Percentiles rank a stretch among this genome's conserved stretches.
phyloP scores from a whole-genome alignment of 1,140 invertebrate species.

The Drosophila sturtevanti region DNA sequence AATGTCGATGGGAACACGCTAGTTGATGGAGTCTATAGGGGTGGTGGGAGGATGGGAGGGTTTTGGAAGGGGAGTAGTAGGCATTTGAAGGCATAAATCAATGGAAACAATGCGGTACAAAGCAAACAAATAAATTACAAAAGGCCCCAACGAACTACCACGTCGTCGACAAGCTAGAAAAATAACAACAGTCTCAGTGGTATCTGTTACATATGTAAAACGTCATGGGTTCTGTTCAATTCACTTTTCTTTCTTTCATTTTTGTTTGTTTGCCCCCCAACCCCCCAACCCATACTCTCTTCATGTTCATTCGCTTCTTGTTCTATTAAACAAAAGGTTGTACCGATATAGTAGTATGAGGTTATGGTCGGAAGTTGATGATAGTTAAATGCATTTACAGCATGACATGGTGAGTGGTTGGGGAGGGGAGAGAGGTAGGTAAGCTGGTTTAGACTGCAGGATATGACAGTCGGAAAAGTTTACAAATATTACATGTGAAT shows the following conservation, averaged over 20 bases:
- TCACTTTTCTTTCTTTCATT: constrained; percentile 14
- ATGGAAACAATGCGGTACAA: constrained; percentile 44
- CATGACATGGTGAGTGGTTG: neutral
- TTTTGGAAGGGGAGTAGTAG: neutral
- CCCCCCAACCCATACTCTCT: neutral
- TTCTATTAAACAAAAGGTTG: constrained; percentile 56
- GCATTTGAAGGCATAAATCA: constrained; percentile 62
- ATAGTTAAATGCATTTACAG: constrained; percentile 59
- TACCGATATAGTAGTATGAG: constrained; percentile 3
- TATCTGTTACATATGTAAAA: constrained; percentile 76
- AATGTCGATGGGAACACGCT: constrained; percentile 24
- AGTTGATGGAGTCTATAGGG: constrained; percentile 36
- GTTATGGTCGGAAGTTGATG: constrained; percentile 51
- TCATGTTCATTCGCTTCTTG: neutral
- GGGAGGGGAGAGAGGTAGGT: neutral
- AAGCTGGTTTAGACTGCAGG: neutral
- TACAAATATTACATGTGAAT: neutral
- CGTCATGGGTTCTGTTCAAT: constrained; percentile 14
- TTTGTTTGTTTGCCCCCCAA: constrained; percentile 24
- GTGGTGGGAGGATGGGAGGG: constrained; percentile 2
- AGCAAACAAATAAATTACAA: constrained; percentile 76
- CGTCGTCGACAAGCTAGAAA: constrained; percentile 29
- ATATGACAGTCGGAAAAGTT: constrained; percentile 1
- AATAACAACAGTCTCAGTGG: constrained; percentile 29
- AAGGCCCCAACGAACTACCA: constrained; percentile 46